Percentiles rank a stretch among this genome's conserved stretches.
These are phyloP conservation scores for Caenorhabditis plicata DNA, from an alignment of 2,888 invertebrate species.

Conservation along the genomic window DNA sequence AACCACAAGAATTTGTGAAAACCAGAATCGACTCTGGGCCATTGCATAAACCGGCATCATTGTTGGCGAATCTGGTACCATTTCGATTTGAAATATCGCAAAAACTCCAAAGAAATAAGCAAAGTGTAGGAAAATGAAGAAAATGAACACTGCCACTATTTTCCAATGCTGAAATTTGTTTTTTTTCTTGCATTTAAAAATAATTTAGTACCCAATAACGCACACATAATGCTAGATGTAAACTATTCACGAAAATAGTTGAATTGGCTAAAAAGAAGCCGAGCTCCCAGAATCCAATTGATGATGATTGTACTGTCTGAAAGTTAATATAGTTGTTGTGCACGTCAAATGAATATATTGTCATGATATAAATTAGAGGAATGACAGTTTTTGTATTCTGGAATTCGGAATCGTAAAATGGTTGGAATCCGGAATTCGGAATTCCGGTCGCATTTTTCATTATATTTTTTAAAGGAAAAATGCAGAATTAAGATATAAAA, in stretches of 20 bases:
- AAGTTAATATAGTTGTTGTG: neutral
- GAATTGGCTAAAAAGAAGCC: slow-evolving; percentile 83
- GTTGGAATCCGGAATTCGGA: too few species aligned
- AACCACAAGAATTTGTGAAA: slow-evolving; percentile 21
- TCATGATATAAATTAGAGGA: too few species aligned
- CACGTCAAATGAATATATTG: neutral
- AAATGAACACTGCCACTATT: slow-evolving; percentile 30
- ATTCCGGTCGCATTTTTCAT: too few species aligned
- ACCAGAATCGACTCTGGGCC: slow-evolving; percentile 35
- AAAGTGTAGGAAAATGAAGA: slow-evolving; percentile 47
- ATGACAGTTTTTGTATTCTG: too few species aligned
- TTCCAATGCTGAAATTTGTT: too few species aligned
- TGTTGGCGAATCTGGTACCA: slow-evolving; percentile 37
- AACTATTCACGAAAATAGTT: slow-evolving; percentile 83
- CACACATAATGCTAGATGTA: slow-evolving; percentile 85
- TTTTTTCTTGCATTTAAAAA: too few species aligned
- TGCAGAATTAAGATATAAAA: too few species aligned
- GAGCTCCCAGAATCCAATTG: slow-evolving; percentile 84
- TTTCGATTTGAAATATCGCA: slow-evolving; percentile 1
- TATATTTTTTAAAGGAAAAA: too few species aligned
- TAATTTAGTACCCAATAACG: too few species aligned
- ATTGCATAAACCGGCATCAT: slow-evolving; percentile 28
- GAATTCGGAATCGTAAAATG: too few species aligned
- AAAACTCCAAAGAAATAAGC: slow-evolving; percentile 21
- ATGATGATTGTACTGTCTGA: slow-evolving; percentile 55